Base-by-base conservation (phyloP, 2,113 vertebrate genomes). In the Catharus bicknelli region DNA sequence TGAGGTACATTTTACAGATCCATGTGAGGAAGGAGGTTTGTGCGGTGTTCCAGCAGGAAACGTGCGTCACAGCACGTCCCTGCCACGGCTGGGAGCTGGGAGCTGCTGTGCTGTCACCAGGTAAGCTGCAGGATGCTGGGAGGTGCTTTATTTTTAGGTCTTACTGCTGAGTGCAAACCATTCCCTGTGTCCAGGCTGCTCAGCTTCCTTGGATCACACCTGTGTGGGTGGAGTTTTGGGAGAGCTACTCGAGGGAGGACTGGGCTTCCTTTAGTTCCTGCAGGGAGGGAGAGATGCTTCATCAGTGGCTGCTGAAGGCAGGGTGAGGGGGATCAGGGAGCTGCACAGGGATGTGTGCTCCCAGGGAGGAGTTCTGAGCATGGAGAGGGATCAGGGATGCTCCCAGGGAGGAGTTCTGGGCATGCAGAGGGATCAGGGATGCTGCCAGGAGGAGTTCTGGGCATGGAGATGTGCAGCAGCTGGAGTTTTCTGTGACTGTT, bases 81-180 rank as follows among this genome's bases (percentile, higher is more conserved):
- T 83, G 57, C 26, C 7, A 5, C 0, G 4, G 64, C 3, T 43
- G 62, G 59, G 45, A 63, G 64, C 3, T 43, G 61, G 59, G 45
- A 63, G 50, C 38, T 73, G 53, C 62, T 62, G 47, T 19, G 68
- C 76, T 34, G 79, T 29, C 67, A 92, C 80, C 11, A 18, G 34
- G 32, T 40, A 67, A 43, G 50, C 36, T 43, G 76, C 16, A 48
- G 48, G n/a, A 45, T 59, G 68, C n/a, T 67, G 47, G 10, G 40
- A 90, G n/a, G 43, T 86, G 48, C 48, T 94, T 95, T 92, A 93
- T 92, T 96, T 96, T 84, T 84, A 88, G 36, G 51, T 92, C 20
- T 70, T 30, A 11, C 4, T 51, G 80, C 59, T 81, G 55, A 73
- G 45, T 57, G 47, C 23, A 51, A 77, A n/a, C 3, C 20, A 26